phyloP scores from a whole-genome alignment of 2,888 invertebrate species.

The Ophraella communa region DNA sequence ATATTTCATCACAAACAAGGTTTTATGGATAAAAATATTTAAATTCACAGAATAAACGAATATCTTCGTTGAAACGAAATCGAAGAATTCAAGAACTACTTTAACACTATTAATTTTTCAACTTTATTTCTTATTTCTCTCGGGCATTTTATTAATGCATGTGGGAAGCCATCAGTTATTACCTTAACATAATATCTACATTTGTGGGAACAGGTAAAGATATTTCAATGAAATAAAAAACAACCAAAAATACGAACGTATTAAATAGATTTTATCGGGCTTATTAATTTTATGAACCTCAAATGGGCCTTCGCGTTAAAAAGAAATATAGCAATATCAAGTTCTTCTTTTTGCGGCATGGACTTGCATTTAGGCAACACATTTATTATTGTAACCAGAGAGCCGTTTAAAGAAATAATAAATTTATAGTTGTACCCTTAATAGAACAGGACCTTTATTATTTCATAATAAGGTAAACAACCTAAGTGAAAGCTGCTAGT shows the following conservation, averaged over 20 bases:
- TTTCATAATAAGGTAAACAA: too few relatives aligned
- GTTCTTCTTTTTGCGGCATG: not conserved
- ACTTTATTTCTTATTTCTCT: not conserved
- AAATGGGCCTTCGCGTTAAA: conserved; percentile 39
- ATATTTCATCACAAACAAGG: too few relatives aligned
- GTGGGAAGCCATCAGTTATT: conserved; percentile 23
- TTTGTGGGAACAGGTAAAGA: conserved; percentile 32
- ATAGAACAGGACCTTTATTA: too few relatives aligned
- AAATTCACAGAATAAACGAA: not conserved
- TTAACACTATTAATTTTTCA: not conserved
- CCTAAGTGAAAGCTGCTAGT: too few relatives aligned
- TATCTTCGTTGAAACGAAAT: not conserved
- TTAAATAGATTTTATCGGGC: conserved; percentile 39
- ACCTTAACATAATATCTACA: conserved; percentile 36
- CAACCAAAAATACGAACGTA: conserved; percentile 31
- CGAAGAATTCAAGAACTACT: not conserved
- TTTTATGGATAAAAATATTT: not conserved
- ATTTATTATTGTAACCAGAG: too few relatives aligned
- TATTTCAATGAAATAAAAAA: conserved; percentile 27
- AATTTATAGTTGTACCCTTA: too few relatives aligned
- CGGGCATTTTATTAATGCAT: conserved; percentile 28
- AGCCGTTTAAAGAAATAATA: too few relatives aligned
- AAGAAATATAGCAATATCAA: conserved; percentile 42
- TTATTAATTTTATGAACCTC: conserved; percentile 42
- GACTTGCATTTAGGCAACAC: not conserved